phyloP scores from a whole-genome alignment of 2,113 vertebrate species.

The Haplochromis vanheusdeni region DNA sequence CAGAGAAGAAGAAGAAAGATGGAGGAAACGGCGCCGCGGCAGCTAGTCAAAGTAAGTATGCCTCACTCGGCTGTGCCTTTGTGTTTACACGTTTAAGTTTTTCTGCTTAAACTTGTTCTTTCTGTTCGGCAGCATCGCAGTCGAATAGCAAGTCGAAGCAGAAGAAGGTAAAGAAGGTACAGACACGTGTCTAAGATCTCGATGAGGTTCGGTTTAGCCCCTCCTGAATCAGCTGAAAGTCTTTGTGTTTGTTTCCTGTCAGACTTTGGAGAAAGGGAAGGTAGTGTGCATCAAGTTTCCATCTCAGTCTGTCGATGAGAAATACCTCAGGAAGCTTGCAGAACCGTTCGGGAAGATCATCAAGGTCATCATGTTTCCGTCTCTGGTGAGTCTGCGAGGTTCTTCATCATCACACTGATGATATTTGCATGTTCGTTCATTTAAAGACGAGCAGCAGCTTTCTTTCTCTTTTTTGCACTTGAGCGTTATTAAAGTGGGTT shows the following conservation, averaged over 20 bases:
- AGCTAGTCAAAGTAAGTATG: not conserved
- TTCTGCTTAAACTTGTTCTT: not conserved
- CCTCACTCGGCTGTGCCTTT: not conserved
- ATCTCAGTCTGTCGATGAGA: conserved; percentile 46
- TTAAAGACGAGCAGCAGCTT: not conserved
- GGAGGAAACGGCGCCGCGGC: not conserved
- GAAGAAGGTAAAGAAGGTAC: conserved; percentile 23
- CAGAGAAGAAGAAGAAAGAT: not conserved
- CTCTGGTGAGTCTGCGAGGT: conserved; percentile 39
- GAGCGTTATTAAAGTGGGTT: not conserved
- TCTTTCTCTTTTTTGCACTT: not conserved
- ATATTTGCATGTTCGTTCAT: not conserved
- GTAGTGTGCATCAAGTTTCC: conserved; percentile 66
- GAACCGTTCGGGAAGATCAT: conserved; percentile 56
- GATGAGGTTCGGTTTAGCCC: accelerated
- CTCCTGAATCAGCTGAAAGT: not conserved
- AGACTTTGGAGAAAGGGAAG: conserved; percentile 13
- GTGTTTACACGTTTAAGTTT: not conserved
- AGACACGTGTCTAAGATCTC: accelerated
- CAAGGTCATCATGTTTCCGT: conserved; percentile 61
- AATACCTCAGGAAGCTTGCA: conserved; percentile 39
- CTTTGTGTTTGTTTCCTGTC: not conserved
- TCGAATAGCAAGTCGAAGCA: not conserved
- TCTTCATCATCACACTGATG: not conserved
- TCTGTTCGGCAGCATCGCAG: not conserved